Percentiles rank a stretch among this genome's conserved stretches.
Evolutionary conservation across 2,888 invertebrate species (phyloP).

Genomic region (Lissonota sp.): DNA sequence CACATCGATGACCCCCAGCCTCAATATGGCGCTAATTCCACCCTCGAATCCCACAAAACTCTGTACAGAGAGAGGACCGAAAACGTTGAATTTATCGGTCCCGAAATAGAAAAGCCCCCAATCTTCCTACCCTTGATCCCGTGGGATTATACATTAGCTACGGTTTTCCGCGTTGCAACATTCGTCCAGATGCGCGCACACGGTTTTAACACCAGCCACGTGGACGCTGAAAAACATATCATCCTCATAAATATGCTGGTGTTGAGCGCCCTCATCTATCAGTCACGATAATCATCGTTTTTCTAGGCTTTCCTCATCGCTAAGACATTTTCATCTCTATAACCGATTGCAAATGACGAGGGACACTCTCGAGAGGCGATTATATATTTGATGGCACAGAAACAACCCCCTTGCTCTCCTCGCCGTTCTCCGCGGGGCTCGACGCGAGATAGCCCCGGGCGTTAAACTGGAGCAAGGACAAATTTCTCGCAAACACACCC

Average conservation of each 20-base stretch:
- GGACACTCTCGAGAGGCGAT: too few relatives aligned
- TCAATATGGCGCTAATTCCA: too few relatives aligned
- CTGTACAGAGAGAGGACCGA: too few relatives aligned
- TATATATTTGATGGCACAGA: neutral
- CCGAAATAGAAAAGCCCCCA: constrained; percentile 24
- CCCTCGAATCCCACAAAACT: too few relatives aligned
- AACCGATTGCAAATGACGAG: too few relatives aligned
- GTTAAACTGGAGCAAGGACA: constrained; percentile 79
- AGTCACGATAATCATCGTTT: too few relatives aligned
- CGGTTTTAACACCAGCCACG: neutral
- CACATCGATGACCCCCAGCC: neutral
- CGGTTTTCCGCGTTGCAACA: constrained; percentile 29
- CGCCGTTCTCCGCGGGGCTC: too few relatives aligned
- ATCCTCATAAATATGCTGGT: too few relatives aligned
- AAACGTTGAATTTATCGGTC: neutral
- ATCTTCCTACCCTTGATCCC: constrained; percentile 41
- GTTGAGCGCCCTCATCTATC: too few relatives aligned
- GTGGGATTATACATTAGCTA: constrained; percentile 62
- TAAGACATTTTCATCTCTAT: too few relatives aligned
- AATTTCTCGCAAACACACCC: constrained; percentile 61
- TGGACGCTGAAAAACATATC: too few relatives aligned
- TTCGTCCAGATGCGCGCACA: neutral
- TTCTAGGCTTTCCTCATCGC: too few relatives aligned
- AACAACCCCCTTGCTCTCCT: constrained; percentile 23
- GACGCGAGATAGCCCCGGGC: constrained; percentile 58